Base-by-base conservation (phyloP, 2,888 invertebrate genomes). In the Scaptomyza cyrtandrae region DNA sequence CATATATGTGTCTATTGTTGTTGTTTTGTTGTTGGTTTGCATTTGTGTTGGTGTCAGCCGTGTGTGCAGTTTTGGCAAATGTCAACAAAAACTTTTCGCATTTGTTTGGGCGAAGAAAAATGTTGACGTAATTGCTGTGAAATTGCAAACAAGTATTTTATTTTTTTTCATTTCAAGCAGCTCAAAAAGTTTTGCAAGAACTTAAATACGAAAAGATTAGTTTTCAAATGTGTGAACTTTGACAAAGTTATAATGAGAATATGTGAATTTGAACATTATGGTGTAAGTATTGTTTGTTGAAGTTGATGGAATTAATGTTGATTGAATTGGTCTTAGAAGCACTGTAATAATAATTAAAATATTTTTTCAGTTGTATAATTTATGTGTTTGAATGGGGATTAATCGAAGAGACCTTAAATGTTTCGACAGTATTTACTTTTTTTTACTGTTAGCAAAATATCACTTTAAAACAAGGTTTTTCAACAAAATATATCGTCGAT, bases 81-180 rank as follows among this genome's bases (percentile, higher is more conserved):
- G 86, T 88, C 83, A 88, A 85, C 79, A 66, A 75, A 86, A 83
- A 88, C 46, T 78, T 80, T 79, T 61, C 76, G 53, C 60, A 75
- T 68, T 79, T 78, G 83, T 67, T 74, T 53, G 68, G 27, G 33
- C 60, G 56, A 60, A 31, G 55, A 35, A 67, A 74, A 68, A 70
- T 68, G 82, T 85, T 82, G 88, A 82, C 70, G 88, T 87, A 87
- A 83, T 85, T 87, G 88, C 77, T 72, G 70, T 53, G 62, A 87
- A 81, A 85, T 72, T 79, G 68, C 70, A 75, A 56, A 84, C 59
- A 68, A 69, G 84, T 62, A 66, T 61, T 53, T 41, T 43, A 41
- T 55, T 16, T 9, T 5, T 37, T 50, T 52, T 60, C 35, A 31
- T 7, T 37, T 13, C n/a, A 27, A 39, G 31, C 3, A 19, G 52